These are phyloP conservation scores for Rhinogobio ventralis DNA, from an alignment of 2,797 vertebrate species.

Conservation along the genomic window DNA sequence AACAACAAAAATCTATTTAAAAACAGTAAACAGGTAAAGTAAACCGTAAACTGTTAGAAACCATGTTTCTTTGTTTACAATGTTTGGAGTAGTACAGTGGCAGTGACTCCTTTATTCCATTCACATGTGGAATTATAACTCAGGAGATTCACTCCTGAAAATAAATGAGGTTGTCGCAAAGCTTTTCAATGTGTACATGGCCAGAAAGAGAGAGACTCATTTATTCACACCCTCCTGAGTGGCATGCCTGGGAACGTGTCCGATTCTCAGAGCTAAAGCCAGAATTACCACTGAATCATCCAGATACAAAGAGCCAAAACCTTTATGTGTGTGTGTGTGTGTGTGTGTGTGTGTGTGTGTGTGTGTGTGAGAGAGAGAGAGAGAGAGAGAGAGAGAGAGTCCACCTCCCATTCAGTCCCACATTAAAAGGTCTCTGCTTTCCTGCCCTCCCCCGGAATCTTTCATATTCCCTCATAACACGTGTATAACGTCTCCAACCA, in stretches of 20 bases:
- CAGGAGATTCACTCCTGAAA: conserved; percentile 1
- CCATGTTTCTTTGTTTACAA: not conserved
- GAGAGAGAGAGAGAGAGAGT: conserved; percentile 14
- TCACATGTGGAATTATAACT: conserved; percentile 4
- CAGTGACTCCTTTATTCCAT: not conserved
- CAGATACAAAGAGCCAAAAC: conserved; percentile 32
- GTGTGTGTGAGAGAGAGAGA: no score
- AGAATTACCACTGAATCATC: conserved; percentile 44
- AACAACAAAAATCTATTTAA: not conserved
- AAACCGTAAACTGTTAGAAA: not conserved
- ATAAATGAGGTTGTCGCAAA: conserved; percentile 21
- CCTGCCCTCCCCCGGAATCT: conserved; percentile 5
- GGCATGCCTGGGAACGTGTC: conserved; percentile 24
- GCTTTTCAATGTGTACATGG: conserved; percentile 4
- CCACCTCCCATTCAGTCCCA: conserved; percentile 17
- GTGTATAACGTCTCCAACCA: conserved; percentile 9
- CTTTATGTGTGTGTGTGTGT: not conserved
- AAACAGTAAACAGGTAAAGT: not conserved
- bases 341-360: not conserved
- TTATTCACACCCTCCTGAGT: conserved; percentile 26
- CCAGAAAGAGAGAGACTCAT: conserved; percentile 18
- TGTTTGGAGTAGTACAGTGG: not conserved
- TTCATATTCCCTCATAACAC: conserved; percentile 24
- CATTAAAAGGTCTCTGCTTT: conserved; percentile 16
- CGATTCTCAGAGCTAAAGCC: conserved; percentile 26